Evolutionary conservation across 2,888 invertebrate genomes (phyloP), one percentile per base, ranked within the genome.

Genomic region (Chaitophorus viminalis): DNA sequence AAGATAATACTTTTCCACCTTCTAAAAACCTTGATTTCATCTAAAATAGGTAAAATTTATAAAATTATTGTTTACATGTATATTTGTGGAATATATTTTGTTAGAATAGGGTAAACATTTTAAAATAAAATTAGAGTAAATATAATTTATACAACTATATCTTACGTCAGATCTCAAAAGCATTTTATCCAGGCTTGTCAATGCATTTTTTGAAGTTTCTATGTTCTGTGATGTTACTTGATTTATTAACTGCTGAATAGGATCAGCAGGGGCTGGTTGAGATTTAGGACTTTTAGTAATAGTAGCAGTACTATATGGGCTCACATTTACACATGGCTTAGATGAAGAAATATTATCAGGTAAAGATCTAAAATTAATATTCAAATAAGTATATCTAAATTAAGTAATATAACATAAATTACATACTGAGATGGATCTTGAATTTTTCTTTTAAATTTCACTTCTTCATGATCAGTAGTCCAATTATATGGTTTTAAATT

Each of bases 301-400:
- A 33, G 87, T 87, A n/a, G 87, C 87, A 46, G 87, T 87, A 81
- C 87, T 87, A 36, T 87, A 87, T n/a, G 87, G 87, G 1, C 87
- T 87, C 25, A 87, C 87, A 75, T 87, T 87, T 60, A 87, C 81
- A 75, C 72, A 87, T 74, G 81, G 87, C 65, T 87, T 87, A n/a
- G 87, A 79, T 33, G 81, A 72, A 1, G 39, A 9, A 0, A 74
- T 31, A 75, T 81, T 74, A 46, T 81, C 81, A 31, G 79, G 68
- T 39, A 72, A 36, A 3, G 65, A 5, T 75, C 87, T 87, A 65
- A 39, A 81, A 54, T 65, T 65, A 52, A 74, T n/a, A 79, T 70
- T 52, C 31, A 54, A 52, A 29, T 70, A 17, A 6, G 29, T 36
- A 9, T 54, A 29, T 29, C 14, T 18, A 70, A 25, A 86, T 25